phyloP scores from a whole-genome alignment of 2,888 invertebrate genomes.

The Ectemnius cavifrons region DNA sequence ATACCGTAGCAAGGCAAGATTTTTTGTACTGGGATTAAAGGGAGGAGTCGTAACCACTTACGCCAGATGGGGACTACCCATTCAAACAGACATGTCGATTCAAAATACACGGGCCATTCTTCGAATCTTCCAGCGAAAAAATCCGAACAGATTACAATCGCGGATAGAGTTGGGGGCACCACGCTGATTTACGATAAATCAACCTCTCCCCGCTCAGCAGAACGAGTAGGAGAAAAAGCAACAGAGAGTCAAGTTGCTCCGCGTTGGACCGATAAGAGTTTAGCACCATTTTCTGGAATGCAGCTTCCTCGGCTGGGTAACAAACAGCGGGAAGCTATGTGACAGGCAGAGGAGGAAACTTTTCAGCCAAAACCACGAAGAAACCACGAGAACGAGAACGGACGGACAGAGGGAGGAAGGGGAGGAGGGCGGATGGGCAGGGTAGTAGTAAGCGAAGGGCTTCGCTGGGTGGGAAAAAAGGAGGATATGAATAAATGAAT shows the following conservation, averaged over 20 bases:
- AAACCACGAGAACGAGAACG: conserved; percentile 20
- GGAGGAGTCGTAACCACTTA: too few species aligned
- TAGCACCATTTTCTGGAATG: background rate
- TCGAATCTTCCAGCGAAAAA: too few species aligned
- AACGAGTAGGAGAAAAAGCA: background rate
- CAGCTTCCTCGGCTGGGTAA: background rate
- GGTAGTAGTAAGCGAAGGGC: conserved; percentile 11
- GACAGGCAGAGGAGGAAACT: conserved; percentile 5
- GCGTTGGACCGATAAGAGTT: background rate
- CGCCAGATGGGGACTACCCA: too few species aligned
- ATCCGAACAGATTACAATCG: too few species aligned
- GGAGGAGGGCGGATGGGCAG: conserved; percentile 21
- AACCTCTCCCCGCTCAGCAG: background rate
- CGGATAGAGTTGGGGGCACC: too few species aligned
- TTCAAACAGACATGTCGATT: too few species aligned
- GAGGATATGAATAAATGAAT: conserved; percentile 63
- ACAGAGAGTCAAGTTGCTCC: background rate
- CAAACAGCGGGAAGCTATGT: background rate
- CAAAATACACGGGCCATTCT: too few species aligned
- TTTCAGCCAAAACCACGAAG: conserved; percentile 40
- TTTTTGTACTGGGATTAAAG: too few species aligned
- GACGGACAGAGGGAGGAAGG: conserved; percentile 8
- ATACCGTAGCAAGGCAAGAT: too few species aligned
- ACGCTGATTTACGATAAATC: too few species aligned
- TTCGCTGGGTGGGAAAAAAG: background rate